phyloP scores from a whole-genome alignment of 2,113 vertebrate species.

The Megaptera novaeangliae region DNA sequence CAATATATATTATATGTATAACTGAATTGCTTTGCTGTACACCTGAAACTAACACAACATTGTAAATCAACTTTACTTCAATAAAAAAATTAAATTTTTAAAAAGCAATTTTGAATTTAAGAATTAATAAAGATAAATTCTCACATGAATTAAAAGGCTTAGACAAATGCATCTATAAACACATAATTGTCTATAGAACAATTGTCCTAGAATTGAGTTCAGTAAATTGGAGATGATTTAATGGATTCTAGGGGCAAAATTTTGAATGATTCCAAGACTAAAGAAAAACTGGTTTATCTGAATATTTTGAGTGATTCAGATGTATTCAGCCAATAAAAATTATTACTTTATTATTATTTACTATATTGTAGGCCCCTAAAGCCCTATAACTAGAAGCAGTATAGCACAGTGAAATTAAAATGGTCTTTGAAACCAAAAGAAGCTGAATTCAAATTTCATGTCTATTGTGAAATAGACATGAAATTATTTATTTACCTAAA shows the following conservation, averaged over 20 bases:
- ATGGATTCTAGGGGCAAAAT: not conserved
- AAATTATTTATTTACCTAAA: not conserved
- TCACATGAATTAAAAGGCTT: not conserved
- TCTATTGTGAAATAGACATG: not conserved
- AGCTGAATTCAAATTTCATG: not conserved
- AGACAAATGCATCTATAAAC: not conserved
- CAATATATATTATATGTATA: no score
- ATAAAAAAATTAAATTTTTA: not conserved
- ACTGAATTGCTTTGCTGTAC: no score
- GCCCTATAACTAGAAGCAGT: not conserved
- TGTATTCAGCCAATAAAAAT: not conserved
- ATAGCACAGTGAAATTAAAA: not conserved
- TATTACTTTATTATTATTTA: not conserved
- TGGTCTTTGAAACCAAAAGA: not conserved
- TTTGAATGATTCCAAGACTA: not conserved
- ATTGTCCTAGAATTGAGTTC: not conserved
- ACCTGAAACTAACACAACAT: no score
- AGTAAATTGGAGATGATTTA: not conserved
- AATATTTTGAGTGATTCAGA: not conserved
- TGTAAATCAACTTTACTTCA: no score
- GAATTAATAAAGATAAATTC: not conserved
- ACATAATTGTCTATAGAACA: not conserved
- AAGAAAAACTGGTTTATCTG: not conserved
- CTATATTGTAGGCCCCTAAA: not conserved
- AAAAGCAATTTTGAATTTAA: not conserved